phyloP scores from a whole-genome alignment of 1,140 invertebrate genomes.

The Epicauta chinensis region DNA sequence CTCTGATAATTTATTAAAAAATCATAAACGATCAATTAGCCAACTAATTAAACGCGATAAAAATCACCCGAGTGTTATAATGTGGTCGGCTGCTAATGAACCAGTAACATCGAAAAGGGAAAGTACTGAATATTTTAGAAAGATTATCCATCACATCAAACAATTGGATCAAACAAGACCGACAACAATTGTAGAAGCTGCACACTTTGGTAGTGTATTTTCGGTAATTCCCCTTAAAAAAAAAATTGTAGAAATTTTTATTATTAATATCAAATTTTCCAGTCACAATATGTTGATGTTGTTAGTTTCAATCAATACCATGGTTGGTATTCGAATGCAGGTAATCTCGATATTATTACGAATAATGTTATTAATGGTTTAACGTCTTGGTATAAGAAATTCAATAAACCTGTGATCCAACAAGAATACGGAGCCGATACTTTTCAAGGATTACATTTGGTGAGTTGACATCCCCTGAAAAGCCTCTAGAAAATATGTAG shows the following conservation, averaged over 20 bases:
- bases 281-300: conserved; percentile 70
- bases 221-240: too few relatives aligned
- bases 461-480: too few relatives aligned
- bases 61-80: conserved; percentile 87
- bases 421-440: conserved; percentile 97
- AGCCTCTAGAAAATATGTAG: too few relatives aligned
- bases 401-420: conserved; percentile 87
- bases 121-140: conserved; percentile 86
- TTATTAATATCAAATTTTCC: too few relatives aligned
- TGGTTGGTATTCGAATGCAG: conserved; percentile 86
- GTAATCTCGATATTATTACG: conserved; percentile 69
- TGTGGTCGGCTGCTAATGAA: conserved; percentile 97
- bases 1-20: conserved; percentile 56
- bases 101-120: conserved; percentile 67
- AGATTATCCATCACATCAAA: conserved; percentile 60
- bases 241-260: too few relatives aligned
- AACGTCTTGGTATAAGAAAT: conserved; percentile 71
- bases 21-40: conserved; percentile 75
- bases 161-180: conserved; percentile 68
- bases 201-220: conserved; percentile 33
- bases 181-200: conserved; percentile 60
- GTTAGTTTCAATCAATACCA: conserved; percentile 94
- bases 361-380: conserved; percentile 71
- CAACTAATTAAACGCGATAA: conserved; percentile 88
- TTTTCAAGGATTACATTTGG: conserved; percentile 73